Conservation (phyloP, 2,888 invertebrate genomes). For the Xylota sylvarum region DNA sequence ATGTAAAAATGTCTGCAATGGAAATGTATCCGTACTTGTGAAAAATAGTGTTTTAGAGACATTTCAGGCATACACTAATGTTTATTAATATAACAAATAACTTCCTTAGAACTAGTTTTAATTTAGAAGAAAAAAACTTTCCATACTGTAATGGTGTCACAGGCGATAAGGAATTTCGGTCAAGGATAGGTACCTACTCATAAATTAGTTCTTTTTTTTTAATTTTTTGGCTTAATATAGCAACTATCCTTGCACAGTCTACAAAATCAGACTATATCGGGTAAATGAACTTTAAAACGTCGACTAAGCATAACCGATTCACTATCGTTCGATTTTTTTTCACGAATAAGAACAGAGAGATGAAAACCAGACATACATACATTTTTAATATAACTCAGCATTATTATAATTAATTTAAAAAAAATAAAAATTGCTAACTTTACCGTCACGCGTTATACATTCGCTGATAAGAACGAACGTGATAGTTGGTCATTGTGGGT, state of each 20-base stretch:
- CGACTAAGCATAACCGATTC: neutral
- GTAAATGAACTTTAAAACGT: slow-evolving; percentile 14
- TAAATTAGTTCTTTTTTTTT: neutral
- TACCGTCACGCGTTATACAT: slow-evolving; percentile 7
- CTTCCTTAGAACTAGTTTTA: neutral
- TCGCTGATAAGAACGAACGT: slow-evolving; percentile 5
- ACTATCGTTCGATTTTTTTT: slow-evolving; percentile 2
- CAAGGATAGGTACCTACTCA: slow-evolving; percentile 41
- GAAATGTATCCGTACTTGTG: neutral
- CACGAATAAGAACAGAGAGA: neutral
- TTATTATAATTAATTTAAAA: neutral
- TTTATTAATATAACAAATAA: neutral
- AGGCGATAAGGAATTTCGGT: slow-evolving; percentile 34
- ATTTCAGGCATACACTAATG: neutral
- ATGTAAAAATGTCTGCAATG: neutral
- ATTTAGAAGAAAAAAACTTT: neutral
- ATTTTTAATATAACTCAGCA: neutral
- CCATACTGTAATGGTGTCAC: slow-evolving; percentile 7
- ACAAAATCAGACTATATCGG: neutral
- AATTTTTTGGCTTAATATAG: no score
- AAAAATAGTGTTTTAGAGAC: neutral
- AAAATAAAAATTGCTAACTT: neutral
- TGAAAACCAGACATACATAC: neutral
- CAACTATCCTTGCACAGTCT: neutral
- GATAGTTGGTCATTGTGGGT: neutral